Evolutionary conservation across 1,140 invertebrate species (phyloP), one percentile per base, ranked within the genome.

Genomic region (Pogonomyrmex californicus): DNA sequence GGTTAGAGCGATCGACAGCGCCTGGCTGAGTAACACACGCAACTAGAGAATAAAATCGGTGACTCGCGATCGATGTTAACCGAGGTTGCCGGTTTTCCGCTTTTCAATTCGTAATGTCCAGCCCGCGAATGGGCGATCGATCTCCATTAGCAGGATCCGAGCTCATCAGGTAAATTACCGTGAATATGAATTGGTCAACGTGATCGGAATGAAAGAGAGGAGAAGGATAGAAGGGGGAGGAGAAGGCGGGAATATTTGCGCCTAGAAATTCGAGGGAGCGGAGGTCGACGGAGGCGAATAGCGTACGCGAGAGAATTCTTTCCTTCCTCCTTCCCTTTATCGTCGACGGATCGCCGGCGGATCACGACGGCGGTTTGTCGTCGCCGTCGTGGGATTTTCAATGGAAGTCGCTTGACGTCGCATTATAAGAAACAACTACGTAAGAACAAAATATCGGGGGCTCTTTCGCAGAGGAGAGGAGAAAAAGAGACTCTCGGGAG

Each of bases 161-260:
- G n/a, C 62, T 66, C 70, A 76, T 90, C 77, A 77, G 33, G 36
- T 78, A 44, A 44, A 62, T 62, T 86, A 82, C n/a, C n/a, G 17
- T n/a, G 58, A 23, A 44, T 71, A 23, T 49, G 54, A 78, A 85
- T 70, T 78, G n/a, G 79, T 4, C 41, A 38, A 47, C 33, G 63
- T 38, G 51, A 65, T 12, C 23, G 47, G 49, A 47, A 38, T 75
- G 36, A 63, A 41, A 85, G 33, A 56, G 23, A 65, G n/a, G 71
- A 51, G 60, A 56, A 44, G 30, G 44, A 71, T 0, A 41, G 44
- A 54, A 7, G 56, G 38, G 12, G 9, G 44, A 47, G 33, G 68
- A 36, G 62, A 33, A 60, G 14, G 47, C 66, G 60, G 82, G 23
- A 47, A 63, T 44, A 79, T 65, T 75, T 38, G 23, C 79, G 23